A percentile compares a stretch with the other conserved stretches of the same genome.
Conservation (phyloP, 2,797 vertebrate species). For the Bradypodion ventrale region DNA sequence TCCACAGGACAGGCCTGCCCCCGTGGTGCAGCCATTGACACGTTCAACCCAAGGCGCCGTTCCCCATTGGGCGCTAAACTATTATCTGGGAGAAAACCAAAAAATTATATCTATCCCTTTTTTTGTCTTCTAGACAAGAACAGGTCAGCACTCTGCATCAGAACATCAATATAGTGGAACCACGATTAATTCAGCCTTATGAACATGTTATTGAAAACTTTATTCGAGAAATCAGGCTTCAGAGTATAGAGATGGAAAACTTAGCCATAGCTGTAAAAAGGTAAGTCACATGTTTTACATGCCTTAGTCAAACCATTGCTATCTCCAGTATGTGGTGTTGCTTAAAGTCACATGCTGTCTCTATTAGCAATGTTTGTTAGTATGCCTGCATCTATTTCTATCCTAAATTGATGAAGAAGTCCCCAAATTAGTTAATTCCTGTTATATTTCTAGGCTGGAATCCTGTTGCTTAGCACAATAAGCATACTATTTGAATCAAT, state of each 20-base stretch:
- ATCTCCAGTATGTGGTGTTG: not conserved
- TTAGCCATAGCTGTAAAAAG: slow-evolving; percentile 92
- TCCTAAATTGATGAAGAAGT: not conserved
- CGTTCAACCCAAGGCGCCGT: not conserved
- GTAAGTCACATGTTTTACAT: slow-evolving; percentile 68
- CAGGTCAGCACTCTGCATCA: slow-evolving; percentile 90
- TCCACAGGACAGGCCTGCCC: slow-evolving; percentile 38
- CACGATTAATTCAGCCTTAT: slow-evolving; percentile 87
- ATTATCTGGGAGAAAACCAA: not conserved
- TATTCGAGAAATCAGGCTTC: slow-evolving; percentile 89
- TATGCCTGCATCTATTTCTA: not conserved
- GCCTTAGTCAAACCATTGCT: not conserved
- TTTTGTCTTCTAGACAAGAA: slow-evolving; percentile 78
- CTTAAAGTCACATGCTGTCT: not conserved
- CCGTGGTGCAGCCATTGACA: slow-evolving; percentile 39
- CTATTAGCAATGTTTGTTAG: not conserved
- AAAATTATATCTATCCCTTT: slow-evolving; percentile 4
- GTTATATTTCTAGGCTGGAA: too few species aligned
- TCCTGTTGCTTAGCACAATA: too few species aligned
- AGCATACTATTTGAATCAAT: too few species aligned
- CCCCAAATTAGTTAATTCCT: not conserved
- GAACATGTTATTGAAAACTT: slow-evolving; percentile 91
- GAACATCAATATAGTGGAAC: slow-evolving; percentile 91
- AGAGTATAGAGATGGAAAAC: slow-evolving; percentile 93
- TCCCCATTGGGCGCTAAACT: not conserved